These are phyloP conservation scores for Anguilla anguilla DNA, from an alignment of 2,797 vertebrate species.

Conservation along the genomic window DNA sequence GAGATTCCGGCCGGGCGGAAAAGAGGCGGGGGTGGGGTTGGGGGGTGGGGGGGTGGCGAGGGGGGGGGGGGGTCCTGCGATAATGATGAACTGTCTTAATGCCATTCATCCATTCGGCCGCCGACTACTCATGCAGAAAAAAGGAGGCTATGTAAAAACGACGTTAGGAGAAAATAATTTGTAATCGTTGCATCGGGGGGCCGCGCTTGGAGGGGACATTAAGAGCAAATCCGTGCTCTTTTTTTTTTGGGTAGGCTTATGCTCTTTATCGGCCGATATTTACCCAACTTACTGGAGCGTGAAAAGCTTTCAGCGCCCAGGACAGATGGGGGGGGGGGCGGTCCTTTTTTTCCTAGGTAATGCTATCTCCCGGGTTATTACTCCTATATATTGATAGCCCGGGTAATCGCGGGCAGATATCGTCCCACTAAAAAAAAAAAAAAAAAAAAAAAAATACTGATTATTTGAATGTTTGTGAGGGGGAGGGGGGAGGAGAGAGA, in stretches of 20 bases:
- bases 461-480: slow-evolving; percentile 79
- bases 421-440: slow-evolving; percentile 61
- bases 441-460: slow-evolving; percentile 62
- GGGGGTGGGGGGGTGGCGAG: slow-evolving; percentile 66
- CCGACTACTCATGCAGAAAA: slow-evolving; percentile 87
- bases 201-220: slow-evolving; percentile 86
- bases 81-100: slow-evolving; percentile 92
- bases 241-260: slow-evolving; percentile 75
- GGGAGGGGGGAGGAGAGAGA: slow-evolving; percentile 22
- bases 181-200: slow-evolving; percentile 81
- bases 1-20: slow-evolving; percentile 75
- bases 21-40: slow-evolving; percentile 58
- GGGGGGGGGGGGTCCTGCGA: slow-evolving; percentile 69
- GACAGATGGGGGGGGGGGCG: slow-evolving; percentile 84
- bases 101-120: slow-evolving; percentile 81
- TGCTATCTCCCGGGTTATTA: slow-evolving; percentile 85
- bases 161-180: slow-evolving; percentile 88
- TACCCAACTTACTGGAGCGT: slow-evolving; percentile 86
- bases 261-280: slow-evolving; percentile 85
- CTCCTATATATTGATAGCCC: slow-evolving; percentile 84
- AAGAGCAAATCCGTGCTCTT: slow-evolving; percentile 81
- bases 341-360: slow-evolving; percentile 79
- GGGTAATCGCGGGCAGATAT: slow-evolving; percentile 81
- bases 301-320: slow-evolving; percentile 84
- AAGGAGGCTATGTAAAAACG: slow-evolving; percentile 88